Base-by-base conservation (phyloP, 2,888 invertebrate genomes). In the Caenorhabditis zanzibari region DNA sequence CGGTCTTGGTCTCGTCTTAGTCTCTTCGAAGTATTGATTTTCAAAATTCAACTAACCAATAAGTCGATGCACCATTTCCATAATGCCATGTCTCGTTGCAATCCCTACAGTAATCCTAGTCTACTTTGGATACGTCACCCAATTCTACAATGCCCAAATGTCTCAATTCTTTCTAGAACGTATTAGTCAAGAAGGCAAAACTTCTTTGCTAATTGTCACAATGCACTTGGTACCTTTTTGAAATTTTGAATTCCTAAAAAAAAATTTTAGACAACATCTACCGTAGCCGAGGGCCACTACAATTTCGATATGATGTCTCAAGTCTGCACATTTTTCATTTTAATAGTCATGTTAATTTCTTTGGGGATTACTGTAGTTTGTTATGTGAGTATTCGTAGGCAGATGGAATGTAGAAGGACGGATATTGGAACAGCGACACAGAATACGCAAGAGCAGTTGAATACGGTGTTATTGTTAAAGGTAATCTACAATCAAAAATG, bases 171-270 rank as follows among this genome's bases (percentile, higher is more conserved):
- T 77, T 24, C 26, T 69, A 9, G 52, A 69, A 3, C n/a, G 35
- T n/a, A 61, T 77, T 19, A 59, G 54, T 28, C 52, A 38, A 2
- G 52, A 77, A 61, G 76, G 76, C 1, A 16, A 24, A 7, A 24
- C 59, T n/a, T 49, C 76, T 10, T 69, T 69, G 22, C 54, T 77
- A 9, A 69, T 77, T 41, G 69, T 71, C 24, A 58, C 71, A n/a
- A 26, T 28, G 10, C 71, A 71, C 14, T 14, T 71, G 71, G 71
- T 44, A 49, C 26, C 10, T 61, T 32, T n/a, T 6, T 12, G 22
- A 14, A 38, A 10, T 7, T 49, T 38, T 38, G 38, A 12, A 12
- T 54, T 12, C 52, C n/a, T 2, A 24, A 54, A 54, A 54, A 26
- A 6, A 24, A 12, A 22, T 63, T 44, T 24, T 47, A 26, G 44